Base-by-base conservation (phyloP, 2,113 vertebrate genomes). In the Dicrurus megarhynchus region DNA sequence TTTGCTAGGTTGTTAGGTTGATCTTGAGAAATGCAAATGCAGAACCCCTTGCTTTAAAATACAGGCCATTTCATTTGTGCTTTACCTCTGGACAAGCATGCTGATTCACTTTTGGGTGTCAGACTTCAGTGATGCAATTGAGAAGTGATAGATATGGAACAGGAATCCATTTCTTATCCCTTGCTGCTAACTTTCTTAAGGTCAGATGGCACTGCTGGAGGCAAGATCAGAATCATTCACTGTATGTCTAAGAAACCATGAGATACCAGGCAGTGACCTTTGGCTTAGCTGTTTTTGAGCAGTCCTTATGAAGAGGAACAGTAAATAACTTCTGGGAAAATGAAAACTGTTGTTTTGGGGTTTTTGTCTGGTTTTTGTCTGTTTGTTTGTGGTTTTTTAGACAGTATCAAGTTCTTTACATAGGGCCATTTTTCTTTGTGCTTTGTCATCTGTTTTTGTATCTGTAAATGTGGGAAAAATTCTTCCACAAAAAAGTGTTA, bases 161-260 rank as follows among this genome's bases (percentile, higher is more conserved):
- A 32, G 24, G 14, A 85, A 86, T 42, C 27, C 3, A 8, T 57
- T 26, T 41, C 56, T 74, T 56, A 6, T 61, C 17, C 21, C 9
- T 37, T 82, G 39, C 39, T 74, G 32, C 20, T 65, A 23, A 16
- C 42, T 47, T 69, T 44, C 20, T 35, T 35, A 47, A 63, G 19
- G 23, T 75, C 39, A 63, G 49, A n/a, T 35, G 59, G 28, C 35
- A 56, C 7, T 73, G 35, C 82, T 92, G 61, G 13, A 79, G 27
- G 10, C 55, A 32, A 83, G 26, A 32, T 44, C 50, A 69, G 57
- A 56, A 41, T 49, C 30, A 8, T 47, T 39, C 11, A 30, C 15
- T 0, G 0, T n/a, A 5, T 55, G 21, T 46, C 42, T 49, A 27
- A 83, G 67, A 89, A 84, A 27, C 57, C 0, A 0, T 42, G 32